A percentile compares a stretch with the other conserved stretches of the same genome.
Evolutionary conservation across 2,797 vertebrate species (phyloP).

Genomic region (Aselliscus stoliczkanus): DNA sequence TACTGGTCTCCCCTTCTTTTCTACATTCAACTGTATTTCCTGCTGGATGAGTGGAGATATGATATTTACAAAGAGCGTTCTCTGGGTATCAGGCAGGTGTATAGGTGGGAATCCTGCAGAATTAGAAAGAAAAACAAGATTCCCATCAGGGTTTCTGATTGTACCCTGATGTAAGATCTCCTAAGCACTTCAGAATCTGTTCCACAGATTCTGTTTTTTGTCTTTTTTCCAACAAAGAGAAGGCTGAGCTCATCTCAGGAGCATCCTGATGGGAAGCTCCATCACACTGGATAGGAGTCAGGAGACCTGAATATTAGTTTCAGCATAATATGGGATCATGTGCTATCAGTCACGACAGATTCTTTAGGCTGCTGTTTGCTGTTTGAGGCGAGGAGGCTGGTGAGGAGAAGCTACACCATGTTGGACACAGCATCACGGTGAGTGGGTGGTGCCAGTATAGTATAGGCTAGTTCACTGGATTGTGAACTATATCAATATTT

Average conservation of each 20-base stretch:
- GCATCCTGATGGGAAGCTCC: not conserved
- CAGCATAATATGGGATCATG: not conserved
- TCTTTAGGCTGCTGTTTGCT: not conserved
- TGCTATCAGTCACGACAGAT: not conserved
- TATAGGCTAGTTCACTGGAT: no score
- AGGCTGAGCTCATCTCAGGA: not conserved
- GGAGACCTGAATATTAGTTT: not conserved
- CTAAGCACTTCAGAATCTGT: not conserved
- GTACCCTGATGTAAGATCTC: not conserved
- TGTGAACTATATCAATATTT: not conserved
- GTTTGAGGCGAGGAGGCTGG: not conserved
- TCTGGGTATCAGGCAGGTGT: not conserved
- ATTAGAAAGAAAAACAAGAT: not conserved
- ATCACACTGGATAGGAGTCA: no score
- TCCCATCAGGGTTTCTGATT: not conserved
- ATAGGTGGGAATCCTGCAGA: not conserved
- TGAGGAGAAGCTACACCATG: rapidly evolving
- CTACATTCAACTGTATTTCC: not conserved
- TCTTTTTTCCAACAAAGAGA: not conserved
- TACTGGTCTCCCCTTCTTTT: not conserved
- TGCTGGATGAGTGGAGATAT: not conserved
- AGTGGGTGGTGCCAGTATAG: rapidly evolving
- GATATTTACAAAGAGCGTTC: not conserved
- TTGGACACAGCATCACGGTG: not conserved
- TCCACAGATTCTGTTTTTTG: not conserved